Conservation (phyloP, 2,797 vertebrate genomes). For the Hydrocynus forskahlii region DNA sequence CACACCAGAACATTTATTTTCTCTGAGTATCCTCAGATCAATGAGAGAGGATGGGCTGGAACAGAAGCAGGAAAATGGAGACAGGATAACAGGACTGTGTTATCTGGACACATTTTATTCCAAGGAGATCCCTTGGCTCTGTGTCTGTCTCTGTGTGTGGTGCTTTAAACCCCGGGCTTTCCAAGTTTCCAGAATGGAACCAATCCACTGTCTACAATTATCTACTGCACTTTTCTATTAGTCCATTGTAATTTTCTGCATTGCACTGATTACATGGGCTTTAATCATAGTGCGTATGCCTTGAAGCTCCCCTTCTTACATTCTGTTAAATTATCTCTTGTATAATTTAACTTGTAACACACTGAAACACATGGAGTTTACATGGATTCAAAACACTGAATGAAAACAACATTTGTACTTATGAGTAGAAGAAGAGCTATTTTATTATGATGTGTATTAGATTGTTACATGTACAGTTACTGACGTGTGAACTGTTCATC, state of each 20-base stretch:
- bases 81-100: neutral
- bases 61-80: neutral
- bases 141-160: neutral
- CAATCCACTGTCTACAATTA: neutral
- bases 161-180: neutral
- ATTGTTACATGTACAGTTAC: too few relatives aligned
- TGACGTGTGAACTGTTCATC: too few relatives aligned
- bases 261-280: neutral
- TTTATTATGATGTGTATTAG: too few relatives aligned
- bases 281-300: neutral
- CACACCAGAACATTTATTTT: neutral
- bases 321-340: neutral
- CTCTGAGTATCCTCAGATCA: neutral
- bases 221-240: neutral
- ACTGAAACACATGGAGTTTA: neutral
- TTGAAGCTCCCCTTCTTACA: neutral
- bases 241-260: neutral
- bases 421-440: neutral
- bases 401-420: neutral
- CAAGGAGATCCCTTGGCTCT: neutral
- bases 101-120: conserved; percentile 1
- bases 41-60: neutral
- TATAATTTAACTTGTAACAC: too few relatives aligned
- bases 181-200: neutral
- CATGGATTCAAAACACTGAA: too few relatives aligned